Evolutionary conservation across 2,797 vertebrate species (phyloP), one percentile per base, ranked within the genome.

Genomic region (Heterohyrax brucei): DNA sequence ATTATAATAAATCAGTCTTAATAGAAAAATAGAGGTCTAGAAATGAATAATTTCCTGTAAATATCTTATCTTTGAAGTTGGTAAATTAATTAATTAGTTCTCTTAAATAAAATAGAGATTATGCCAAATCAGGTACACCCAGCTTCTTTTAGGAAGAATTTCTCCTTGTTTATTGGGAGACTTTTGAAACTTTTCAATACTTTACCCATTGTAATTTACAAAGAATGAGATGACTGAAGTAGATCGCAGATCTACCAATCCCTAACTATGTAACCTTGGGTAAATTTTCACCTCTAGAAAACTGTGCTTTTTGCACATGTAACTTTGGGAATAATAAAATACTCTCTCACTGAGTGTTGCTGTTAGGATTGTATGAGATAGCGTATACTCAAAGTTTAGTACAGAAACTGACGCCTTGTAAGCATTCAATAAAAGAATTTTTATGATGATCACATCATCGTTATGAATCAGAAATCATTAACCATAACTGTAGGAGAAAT

Each of bases 1-100:
- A 85, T 85, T 73, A 48, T 19, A 44, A 59, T 28, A 46, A 22
- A 66, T 91, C n/a, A 53, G 7, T 1, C 5, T 80, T 78, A 77
- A 24, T 89, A 16, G 14, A 56, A 93, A 91, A 76, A 50, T 28
- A 76, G 39, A 77, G 53, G n/a, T 4, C 5, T 62, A 7, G 30
- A 96, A 75, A 10, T 78, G 78, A 18, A 1, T 53, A 84, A 4
- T 78, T 91, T 78, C 46, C 5, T 56, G 3, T 82, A 30, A 95
- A 50, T 81, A 26, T 84, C 30, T 80, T 87, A 59, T 62, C 44
- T 79, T 95, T 90, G 50, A 59, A 50, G 9, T 88, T 95, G 44
- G 13, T 83, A n/a, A 91, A 76, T 13, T 56, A 73, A 64, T 83
- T 82, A 80, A 81, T 77, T 87, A 87, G 24, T 83, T 91, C 7